phyloP scores from a whole-genome alignment of 2,797 vertebrate species.

The Periophthalmus magnuspinnatus region DNA sequence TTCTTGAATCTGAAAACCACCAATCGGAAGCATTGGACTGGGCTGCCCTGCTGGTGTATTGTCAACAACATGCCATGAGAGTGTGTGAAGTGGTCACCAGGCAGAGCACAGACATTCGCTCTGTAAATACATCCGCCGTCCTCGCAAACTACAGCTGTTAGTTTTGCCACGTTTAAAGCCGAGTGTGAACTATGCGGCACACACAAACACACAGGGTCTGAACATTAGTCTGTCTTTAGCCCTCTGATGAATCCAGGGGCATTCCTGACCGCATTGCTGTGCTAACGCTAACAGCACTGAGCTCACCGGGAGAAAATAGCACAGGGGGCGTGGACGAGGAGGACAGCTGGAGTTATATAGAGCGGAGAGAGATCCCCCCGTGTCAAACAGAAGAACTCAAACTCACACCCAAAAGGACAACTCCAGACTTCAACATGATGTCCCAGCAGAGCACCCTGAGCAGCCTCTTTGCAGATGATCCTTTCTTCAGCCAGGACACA shows the following conservation, averaged over 20 bases:
- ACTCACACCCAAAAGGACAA: neutral
- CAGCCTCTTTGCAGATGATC: constrained; percentile 64
- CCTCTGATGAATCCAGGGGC: constrained; percentile 49
- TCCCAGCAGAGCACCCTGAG: constrained; percentile 51
- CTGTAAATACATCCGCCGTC: constrained; percentile 2
- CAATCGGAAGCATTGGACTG: neutral
- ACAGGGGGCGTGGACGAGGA: constrained; percentile 22
- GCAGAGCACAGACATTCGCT: neutral
- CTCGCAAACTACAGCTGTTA: constrained; percentile 9
- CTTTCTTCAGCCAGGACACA: constrained; percentile 64
- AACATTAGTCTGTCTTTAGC: constrained; percentile 58
- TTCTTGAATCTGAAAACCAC: no score
- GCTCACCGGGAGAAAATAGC: constrained; percentile 66
- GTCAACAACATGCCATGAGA: neutral
- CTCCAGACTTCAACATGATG: constrained; percentile 44
- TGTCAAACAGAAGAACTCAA: constrained; percentile 17
- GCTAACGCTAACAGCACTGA: constrained; percentile 54
- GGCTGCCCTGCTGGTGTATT: neutral
- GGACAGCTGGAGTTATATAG: constrained; percentile 56
- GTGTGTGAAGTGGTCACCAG: neutral
- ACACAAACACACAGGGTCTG: constrained; percentile 42
- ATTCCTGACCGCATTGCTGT: constrained; percentile 49
- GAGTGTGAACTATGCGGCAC: constrained; percentile 9
- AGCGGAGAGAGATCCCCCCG: neutral
- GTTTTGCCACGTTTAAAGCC: neutral